Base-by-base conservation (phyloP, 2,888 invertebrate species). In the Drosophila meridiana region DNA sequence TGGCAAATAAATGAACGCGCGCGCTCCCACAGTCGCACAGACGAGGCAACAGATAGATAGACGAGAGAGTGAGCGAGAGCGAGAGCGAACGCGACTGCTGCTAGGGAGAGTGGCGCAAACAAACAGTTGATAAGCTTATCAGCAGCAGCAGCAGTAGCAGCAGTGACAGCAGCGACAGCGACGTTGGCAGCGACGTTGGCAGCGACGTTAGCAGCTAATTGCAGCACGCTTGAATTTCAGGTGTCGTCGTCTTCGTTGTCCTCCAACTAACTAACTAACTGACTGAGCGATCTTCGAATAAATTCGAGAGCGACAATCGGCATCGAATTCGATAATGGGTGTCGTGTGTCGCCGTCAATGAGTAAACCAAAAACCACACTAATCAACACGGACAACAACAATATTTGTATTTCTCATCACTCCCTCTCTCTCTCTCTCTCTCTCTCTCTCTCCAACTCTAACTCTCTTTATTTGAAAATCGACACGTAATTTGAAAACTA, bases 41-140 rank as follows among this genome's bases (percentile, higher is more conserved):
- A 30, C 32, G 50, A n/a, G 40, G 36, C 53, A 58, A 30, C 34
- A n/a, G 20, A 45, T 30, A 53, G 20, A 6, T 20, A 38, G 45
- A 20, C 32, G 50, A 4, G 20, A 28, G 53, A 45, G 57, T n/a
- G 60, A 43, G 40, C 3, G 45, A 13, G 30, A 38, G 36, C 9
- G 28, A 42, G 45, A 30, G 61, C 30, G 56, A 38, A 40, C 11
- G 55, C 13, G 6, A 38, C 20, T 20, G 20, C 20, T 20, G 20
- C 20, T 20, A 7, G 26, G 30, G 55, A 38, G 56, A 30, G 53
- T 47, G 53, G 38, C 55, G 40, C 43, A 56, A 60, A 32, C 82
- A 76, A 60, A 28, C 82, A 73, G 71, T 77, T 90, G 90, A 85
- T 85, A 90, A 85, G 90, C 83, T 83, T 84, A 89, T 84, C 83